A percentile compares a stretch with the other conserved stretches of the same genome.
Conservation (phyloP, 2,797 vertebrate genomes). For the Bradypus variegatus region DNA sequence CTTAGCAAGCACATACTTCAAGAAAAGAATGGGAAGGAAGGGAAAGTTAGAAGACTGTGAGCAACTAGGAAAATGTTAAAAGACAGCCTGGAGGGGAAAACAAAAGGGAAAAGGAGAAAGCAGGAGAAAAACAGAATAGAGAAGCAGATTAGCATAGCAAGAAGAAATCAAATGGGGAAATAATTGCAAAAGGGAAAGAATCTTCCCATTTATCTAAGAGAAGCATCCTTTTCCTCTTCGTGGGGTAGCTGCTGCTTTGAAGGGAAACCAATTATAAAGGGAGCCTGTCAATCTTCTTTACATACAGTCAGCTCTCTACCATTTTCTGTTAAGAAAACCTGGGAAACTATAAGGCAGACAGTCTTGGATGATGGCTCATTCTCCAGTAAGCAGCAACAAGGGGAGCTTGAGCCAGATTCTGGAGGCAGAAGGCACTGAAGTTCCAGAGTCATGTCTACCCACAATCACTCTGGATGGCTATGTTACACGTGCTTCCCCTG, state of each 20-base stretch:
- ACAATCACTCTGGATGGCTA: not conserved
- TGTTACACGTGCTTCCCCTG: not conserved
- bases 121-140: not conserved
- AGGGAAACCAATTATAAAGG: not conserved
- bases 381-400: not conserved
- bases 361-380: not conserved
- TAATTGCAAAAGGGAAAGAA: not conserved
- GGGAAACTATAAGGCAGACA: not conserved
- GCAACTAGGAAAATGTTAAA: not conserved
- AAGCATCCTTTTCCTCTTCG: not conserved
- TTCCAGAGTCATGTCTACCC: not conserved
- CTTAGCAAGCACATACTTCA: slow-evolving; percentile 29
- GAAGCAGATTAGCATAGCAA: not conserved
- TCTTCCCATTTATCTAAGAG: not conserved
- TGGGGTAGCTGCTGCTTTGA: not conserved
- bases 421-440: not conserved
- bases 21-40: not conserved
- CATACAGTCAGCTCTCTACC: not conserved
- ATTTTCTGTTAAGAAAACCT: not conserved
- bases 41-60: not conserved
- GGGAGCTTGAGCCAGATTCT: not conserved
- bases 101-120: not conserved
- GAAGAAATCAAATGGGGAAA: not conserved
- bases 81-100: not conserved
- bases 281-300: not conserved